phyloP scores from a whole-genome alignment of 2,113 vertebrate species.

The Meles meles region DNA sequence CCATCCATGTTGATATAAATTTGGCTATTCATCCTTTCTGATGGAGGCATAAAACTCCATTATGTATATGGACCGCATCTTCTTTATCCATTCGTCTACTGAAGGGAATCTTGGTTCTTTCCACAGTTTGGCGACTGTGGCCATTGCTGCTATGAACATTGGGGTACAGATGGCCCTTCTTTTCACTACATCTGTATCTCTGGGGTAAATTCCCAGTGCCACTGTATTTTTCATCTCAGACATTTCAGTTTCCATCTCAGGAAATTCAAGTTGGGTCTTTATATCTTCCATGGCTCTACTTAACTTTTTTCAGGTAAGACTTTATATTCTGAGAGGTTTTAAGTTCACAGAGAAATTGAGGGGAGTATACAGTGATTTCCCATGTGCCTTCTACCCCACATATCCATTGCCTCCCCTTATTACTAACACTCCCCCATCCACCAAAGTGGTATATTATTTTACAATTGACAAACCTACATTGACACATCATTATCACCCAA shows the following conservation, averaged over 20 bases:
- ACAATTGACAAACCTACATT: neutral
- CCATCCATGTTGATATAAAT: too few species aligned
- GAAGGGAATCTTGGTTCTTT: too few species aligned
- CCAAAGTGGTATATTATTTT: neutral
- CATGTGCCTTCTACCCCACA: neutral
- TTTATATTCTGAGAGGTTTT: neutral
- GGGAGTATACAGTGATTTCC: neutral
- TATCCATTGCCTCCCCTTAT: neutral
- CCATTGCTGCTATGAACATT: too few species aligned
- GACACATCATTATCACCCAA: neutral
- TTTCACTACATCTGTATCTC: too few species aligned
- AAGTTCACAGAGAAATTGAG: neutral
- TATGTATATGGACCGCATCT: too few species aligned
- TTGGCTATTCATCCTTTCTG: too few species aligned
- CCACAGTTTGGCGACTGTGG: too few species aligned
- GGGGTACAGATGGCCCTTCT: too few species aligned
- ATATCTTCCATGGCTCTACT: neutral
- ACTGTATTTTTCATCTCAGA: neutral
- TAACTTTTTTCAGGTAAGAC: neutral
- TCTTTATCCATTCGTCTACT: too few species aligned
- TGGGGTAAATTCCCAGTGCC: too few species aligned
- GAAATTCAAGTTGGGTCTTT: neutral
- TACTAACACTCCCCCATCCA: neutral
- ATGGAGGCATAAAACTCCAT: too few species aligned
- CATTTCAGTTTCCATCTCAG: neutral